A percentile compares a stretch with the other conserved stretches of the same genome.
phyloP scores from a whole-genome alignment of 2,888 invertebrate species.

The Muscina levida region DNA sequence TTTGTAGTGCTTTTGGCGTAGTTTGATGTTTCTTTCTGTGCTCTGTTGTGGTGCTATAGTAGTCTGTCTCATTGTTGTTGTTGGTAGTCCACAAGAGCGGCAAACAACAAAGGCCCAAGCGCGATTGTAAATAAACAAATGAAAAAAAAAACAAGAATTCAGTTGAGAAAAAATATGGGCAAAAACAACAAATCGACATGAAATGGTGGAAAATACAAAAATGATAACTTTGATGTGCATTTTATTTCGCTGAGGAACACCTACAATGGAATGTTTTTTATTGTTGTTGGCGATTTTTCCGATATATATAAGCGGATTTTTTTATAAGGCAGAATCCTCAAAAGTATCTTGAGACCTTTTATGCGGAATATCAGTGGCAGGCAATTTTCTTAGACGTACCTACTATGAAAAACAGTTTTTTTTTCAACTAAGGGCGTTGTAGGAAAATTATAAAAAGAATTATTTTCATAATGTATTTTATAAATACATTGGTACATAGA shows the following conservation, averaged over 20 bases:
- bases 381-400: too few species aligned
- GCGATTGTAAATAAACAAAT: slow-evolving; percentile 66
- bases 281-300: slow-evolving; percentile 15
- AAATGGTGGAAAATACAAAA: slow-evolving; percentile 42
- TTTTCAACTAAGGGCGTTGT: too few species aligned
- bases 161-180: slow-evolving; percentile 21
- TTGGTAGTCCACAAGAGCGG: slow-evolving; percentile 41
- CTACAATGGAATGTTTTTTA: slow-evolving; percentile 31
- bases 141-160: slow-evolving; percentile 39
- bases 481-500: too few species aligned
- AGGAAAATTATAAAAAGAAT: too few species aligned
- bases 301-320: too few species aligned
- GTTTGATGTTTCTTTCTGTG: slow-evolving; percentile 33
- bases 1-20: slow-evolving; percentile 8
- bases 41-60: slow-evolving; percentile 31
- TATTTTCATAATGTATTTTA: too few species aligned
- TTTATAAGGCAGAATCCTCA: too few species aligned
- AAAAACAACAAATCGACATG: slow-evolving; percentile 35
- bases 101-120: slow-evolving; percentile 64
- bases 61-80: slow-evolving; percentile 3
- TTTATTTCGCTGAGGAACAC: slow-evolving; percentile 2
- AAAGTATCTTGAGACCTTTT: too few species aligned
- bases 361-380: too few species aligned
- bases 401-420: too few species aligned
- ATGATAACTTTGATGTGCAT: slow-evolving; percentile 9